Conservation (phyloP, 2,113 vertebrate species). For the Tragelaphus imberbis region DNA sequence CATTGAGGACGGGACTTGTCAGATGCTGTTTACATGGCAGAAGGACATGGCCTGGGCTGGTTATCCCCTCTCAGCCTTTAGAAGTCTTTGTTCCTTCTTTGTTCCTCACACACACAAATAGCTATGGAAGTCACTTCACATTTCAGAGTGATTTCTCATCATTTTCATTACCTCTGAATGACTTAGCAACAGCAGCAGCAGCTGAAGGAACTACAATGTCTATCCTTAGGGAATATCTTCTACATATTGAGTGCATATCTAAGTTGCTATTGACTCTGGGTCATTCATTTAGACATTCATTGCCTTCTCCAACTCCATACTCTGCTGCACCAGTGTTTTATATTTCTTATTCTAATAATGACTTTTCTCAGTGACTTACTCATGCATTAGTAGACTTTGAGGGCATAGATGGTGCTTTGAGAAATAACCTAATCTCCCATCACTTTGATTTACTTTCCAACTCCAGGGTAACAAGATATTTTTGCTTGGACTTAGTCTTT, state of each 20-base stretch:
- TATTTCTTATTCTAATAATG: not conserved
- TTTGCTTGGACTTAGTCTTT: conserved; percentile 29
- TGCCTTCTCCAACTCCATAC: not conserved
- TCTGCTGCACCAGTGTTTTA: not conserved
- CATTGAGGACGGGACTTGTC: not conserved
- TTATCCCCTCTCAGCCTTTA: not conserved
- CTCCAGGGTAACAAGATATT: conserved; percentile 40
- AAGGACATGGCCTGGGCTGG: not conserved
- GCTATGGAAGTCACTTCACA: not conserved
- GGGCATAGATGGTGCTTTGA: conserved; percentile 54
- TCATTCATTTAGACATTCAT: not conserved
- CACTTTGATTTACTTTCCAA: conserved; percentile 66
- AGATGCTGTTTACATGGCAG: not conserved
- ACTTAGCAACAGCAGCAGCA: too few species aligned
- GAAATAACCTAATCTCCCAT: conserved; percentile 32
- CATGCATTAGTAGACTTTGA: conserved; percentile 23
- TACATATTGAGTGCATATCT: not conserved
- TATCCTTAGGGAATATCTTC: not conserved
- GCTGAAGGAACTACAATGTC: not conserved
- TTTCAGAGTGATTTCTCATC: not conserved
- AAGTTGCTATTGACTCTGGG: not conserved
- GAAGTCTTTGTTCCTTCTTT: not conserved
- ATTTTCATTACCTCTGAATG: not conserved
- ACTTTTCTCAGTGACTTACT: conserved; percentile 21
- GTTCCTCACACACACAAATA: not conserved